Conservation (phyloP, 1,140 invertebrate genomes). For the Hyphantria cunea region DNA sequence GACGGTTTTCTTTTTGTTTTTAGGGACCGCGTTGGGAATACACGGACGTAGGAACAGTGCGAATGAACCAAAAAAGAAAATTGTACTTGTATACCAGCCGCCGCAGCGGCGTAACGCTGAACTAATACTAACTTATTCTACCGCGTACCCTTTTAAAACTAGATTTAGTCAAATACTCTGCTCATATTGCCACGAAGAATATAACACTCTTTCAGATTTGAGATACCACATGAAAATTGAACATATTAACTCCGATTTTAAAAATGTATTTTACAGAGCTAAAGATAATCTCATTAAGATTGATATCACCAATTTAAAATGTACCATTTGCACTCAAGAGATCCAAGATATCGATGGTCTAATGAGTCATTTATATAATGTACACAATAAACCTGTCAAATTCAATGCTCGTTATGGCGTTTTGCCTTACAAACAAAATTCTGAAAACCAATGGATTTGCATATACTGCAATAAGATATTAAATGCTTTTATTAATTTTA, state of each 20-base stretch:
- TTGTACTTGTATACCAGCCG: conserved; percentile 67
- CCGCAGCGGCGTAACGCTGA: conserved; percentile 72
- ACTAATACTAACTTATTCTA: conserved; percentile 67
- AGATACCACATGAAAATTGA: conserved; percentile 58
- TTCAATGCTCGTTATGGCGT: conserved; percentile 67
- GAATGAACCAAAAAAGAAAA: conserved; percentile 64
- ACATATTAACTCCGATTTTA: conserved; percentile 59
- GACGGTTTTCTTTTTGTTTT: conserved; percentile 76
- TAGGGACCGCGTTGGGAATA: conserved; percentile 71
- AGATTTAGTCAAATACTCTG: conserved; percentile 71
- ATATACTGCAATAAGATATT: conserved; percentile 62
- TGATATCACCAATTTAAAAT: conserved; percentile 67
- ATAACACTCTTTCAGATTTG: conserved; percentile 50
- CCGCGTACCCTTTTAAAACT: conserved; percentile 71
- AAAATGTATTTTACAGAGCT: conserved; percentile 68
- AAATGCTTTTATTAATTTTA: conserved; percentile 57
- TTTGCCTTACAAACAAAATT: conserved; percentile 63
- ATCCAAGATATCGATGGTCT: conserved; percentile 59
- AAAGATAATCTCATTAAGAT: conserved; percentile 73
- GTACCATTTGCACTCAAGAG: conserved; percentile 57
- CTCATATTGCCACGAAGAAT: conserved; percentile 68
- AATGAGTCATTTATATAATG: conserved; percentile 61
- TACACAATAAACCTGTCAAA: conserved; percentile 64
- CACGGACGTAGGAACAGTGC: conserved; percentile 58
- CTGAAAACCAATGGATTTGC: conserved; percentile 55